Conservation (phyloP, 2,888 invertebrate species). For the Mimachlamys varia region DNA sequence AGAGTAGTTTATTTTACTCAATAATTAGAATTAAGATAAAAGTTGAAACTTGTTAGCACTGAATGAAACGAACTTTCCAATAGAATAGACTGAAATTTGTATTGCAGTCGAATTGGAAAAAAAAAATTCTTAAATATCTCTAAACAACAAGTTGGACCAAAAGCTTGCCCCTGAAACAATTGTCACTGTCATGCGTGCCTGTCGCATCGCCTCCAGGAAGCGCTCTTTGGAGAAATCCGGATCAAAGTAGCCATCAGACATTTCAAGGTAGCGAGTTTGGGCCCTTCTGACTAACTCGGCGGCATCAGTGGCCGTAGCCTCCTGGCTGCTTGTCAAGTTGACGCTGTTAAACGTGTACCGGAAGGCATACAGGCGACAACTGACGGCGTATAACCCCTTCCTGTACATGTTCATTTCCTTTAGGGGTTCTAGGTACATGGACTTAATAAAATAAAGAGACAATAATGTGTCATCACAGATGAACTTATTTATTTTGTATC, state of each 20-base stretch:
- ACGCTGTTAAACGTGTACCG: slow-evolving; percentile 59
- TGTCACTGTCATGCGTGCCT: slow-evolving; percentile 49
- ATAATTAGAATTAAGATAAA: background rate
- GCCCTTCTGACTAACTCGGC: slow-evolving; percentile 65
- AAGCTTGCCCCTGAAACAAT: background rate
- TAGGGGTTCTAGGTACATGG: slow-evolving; percentile 63
- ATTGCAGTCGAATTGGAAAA: too few relatives aligned
- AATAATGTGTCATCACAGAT: background rate
- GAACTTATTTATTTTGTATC: too few relatives aligned
- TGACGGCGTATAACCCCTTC: slow-evolving; percentile 66
- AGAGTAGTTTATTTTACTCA: too few relatives aligned
- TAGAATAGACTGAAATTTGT: background rate
- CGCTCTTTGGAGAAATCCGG: slow-evolving; percentile 53
- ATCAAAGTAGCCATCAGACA: slow-evolving; percentile 47
- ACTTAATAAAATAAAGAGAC: slow-evolving; percentile 51
- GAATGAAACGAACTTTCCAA: background rate
- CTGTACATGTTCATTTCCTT: slow-evolving; percentile 70
- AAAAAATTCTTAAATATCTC: too few relatives aligned
- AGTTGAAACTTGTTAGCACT: background rate
- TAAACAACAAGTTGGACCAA: too few relatives aligned
- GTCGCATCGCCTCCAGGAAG: slow-evolving; percentile 59
- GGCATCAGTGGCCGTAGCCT: slow-evolving; percentile 68
- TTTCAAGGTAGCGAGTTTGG: slow-evolving; percentile 61
- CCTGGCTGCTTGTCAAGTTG: slow-evolving; percentile 42
- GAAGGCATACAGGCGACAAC: slow-evolving; percentile 69